Percentiles rank a stretch among this genome's conserved stretches.
phyloP scores from a whole-genome alignment of 2,888 invertebrate species.

The Nemotelus nigrinus region DNA sequence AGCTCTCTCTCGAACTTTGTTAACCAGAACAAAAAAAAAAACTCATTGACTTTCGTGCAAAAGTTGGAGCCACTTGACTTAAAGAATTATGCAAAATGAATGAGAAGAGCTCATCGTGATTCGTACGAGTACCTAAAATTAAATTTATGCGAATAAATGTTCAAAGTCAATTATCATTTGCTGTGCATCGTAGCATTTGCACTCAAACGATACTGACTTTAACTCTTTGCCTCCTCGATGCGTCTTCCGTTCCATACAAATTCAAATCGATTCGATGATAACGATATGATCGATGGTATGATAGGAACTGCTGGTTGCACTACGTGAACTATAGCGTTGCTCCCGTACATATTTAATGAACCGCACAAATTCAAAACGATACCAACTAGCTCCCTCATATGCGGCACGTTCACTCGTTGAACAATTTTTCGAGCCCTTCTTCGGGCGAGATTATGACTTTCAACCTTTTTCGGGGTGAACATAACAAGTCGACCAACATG shows the following conservation, averaged over 20 bases:
- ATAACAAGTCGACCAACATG: background rate
- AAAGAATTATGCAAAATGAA: too few relatives aligned
- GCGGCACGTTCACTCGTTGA: background rate
- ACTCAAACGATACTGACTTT: background rate
- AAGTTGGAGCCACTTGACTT: too few relatives aligned
- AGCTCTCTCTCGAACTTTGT: too few relatives aligned
- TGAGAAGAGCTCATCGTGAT: too few relatives aligned
- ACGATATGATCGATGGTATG: slow-evolving; percentile 34
- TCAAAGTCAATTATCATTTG: background rate
- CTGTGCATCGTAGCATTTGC: background rate
- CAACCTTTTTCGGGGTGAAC: slow-evolving; percentile 23
- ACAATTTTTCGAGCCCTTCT: slow-evolving; percentile 5
- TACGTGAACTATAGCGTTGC: background rate
- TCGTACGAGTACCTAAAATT: too few relatives aligned
- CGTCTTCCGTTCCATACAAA: slow-evolving; percentile 35
- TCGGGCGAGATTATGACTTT: slow-evolving; percentile 26
- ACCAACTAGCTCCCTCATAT: too few relatives aligned
- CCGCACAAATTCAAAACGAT: slow-evolving; percentile 32
- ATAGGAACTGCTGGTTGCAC: background rate
- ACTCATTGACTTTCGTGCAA: too few relatives aligned
- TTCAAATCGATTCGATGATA: slow-evolving; percentile 32
- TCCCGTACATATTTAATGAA: slow-evolving; percentile 42
- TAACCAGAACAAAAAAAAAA: too few relatives aligned
- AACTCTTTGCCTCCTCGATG: background rate
- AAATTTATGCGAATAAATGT: background rate